Base-by-base conservation (phyloP, 2,797 vertebrate genomes). In the Gallinago stenura region DNA sequence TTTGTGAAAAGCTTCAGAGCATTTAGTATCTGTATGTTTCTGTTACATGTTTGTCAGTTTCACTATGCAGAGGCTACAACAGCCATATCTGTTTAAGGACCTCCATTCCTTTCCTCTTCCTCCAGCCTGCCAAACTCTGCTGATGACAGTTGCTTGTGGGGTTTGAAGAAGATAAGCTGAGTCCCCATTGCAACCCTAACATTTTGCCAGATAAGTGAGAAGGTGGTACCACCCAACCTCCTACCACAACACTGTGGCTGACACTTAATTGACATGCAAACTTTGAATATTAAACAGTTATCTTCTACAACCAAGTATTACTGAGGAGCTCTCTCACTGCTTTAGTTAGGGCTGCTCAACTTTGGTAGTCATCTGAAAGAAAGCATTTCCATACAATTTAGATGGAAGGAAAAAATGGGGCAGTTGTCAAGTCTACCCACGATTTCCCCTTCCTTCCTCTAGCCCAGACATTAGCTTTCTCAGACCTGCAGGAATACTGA, bases 111-210 rank as follows among this genome's bases (percentile, higher is more conserved):
- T 81, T 53, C 46, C 22, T 78, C 43, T 76, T 87, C 30, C 31
- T 81, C 41, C 45, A 79, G 53, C 50, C 83, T 65, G 41, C 60
- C 28, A 37, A 83, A 80, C 31, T 33, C 57, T 58, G 21, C 24
- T 66, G n/a, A 10, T 31, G 51, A 51, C 13, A 0, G 82, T 50
- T 87, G n/a, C 31, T 61, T 64, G 15, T 71, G 48, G 31, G 57
- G 31, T 77, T 70, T 73, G 45, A 89, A 69, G 51, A 89, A 26
- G 91, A 89, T 81, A 90, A 96, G 72, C 41, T 39, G 16, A 91
- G 19, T 10, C 21, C 16, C 10, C 35, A 16, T 5, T 39, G n/a
- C 46, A 83, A 64, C 37, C 39, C 48, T 80, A 80, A 66, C 15
- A 53, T 80, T 89, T 61, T 70, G 41, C n/a, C 35, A 76, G 82